Evolutionary conservation across 2,797 vertebrate species (phyloP).

Genomic region (Melanotaenia parkinsoni): DNA sequence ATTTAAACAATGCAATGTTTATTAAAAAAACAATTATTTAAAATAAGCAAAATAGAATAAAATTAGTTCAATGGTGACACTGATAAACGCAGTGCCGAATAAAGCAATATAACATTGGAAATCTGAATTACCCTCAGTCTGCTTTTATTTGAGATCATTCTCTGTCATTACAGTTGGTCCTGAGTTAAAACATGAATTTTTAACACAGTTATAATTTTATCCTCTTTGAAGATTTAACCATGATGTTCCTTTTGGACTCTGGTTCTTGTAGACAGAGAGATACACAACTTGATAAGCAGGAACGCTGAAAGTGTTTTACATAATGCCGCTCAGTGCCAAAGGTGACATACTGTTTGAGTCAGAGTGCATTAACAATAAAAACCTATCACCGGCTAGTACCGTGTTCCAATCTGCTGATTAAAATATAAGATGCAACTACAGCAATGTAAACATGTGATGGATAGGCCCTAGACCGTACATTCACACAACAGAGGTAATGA

Average conservation of each 20-base stretch:
- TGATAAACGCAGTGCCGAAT: not conserved
- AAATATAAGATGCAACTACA: constrained; percentile 28
- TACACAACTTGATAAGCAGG: constrained; percentile 49
- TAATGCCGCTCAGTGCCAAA: constrained; percentile 56
- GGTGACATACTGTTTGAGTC: constrained; percentile 59
- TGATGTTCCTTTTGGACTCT: constrained; percentile 26
- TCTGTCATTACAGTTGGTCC: constrained; percentile 40
- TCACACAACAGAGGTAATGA: constrained; percentile 8
- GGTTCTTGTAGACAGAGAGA: constrained; percentile 37
- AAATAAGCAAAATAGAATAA: constrained; percentile 1
- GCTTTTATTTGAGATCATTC: constrained; percentile 44
- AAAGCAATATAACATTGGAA: constrained; percentile 14
- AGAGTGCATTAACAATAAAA: constrained; percentile 42
- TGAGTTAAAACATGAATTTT: constrained; percentile 39
- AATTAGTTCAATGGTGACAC: constrained; percentile 9
- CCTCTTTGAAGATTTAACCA: constrained; percentile 41
- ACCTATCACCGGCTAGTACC: constrained; percentile 27
- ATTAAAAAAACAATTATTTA: constrained; percentile 8
- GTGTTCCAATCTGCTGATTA: constrained; percentile 33
- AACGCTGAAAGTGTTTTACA: constrained; percentile 48
- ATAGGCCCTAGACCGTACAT: not conserved
- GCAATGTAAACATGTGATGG: not conserved
- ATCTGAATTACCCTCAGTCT: constrained; percentile 10
- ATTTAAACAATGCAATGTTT: constrained; percentile 6
- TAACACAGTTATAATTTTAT: constrained; percentile 46